Conservation (phyloP, 2,797 vertebrate genomes). For the Phaenicophaeus curvirostris region DNA sequence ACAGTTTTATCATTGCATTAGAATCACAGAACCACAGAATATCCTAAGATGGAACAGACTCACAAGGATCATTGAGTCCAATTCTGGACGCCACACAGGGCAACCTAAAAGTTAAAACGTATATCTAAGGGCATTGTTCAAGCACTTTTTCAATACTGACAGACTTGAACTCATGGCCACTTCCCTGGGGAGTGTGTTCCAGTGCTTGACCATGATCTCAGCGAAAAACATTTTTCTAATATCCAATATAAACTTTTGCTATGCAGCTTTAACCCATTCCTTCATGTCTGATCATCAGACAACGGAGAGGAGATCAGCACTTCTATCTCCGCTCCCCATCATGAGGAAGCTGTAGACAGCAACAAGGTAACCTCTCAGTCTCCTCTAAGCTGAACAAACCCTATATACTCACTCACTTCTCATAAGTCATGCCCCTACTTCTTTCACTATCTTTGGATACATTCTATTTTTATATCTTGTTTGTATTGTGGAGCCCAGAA, state of each 20-base stretch:
- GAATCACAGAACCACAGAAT: not conserved
- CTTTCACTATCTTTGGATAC: not conserved
- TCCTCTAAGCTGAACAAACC: not conserved
- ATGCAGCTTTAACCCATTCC: not conserved
- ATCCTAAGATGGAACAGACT: not conserved
- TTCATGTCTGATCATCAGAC: not conserved
- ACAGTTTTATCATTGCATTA: not conserved
- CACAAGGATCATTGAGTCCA: rapidly evolving
- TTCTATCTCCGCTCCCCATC: not conserved
- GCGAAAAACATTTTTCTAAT: too few relatives aligned
- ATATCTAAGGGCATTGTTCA: not conserved
- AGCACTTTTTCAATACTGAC: not conserved
- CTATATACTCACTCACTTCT: not conserved
- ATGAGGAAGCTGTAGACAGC: not conserved
- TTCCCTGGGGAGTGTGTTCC: not conserved
- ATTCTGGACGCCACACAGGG: too few relatives aligned
- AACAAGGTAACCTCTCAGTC: not conserved
- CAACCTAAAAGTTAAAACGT: not conserved
- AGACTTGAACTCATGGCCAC: not conserved
- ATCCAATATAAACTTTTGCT: too few relatives aligned
- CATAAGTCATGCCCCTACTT: too few relatives aligned
- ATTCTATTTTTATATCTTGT: not conserved
- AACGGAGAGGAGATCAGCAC: not conserved
- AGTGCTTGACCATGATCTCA: not conserved
- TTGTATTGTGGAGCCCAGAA: not conserved